Evolutionary conservation across 2,888 invertebrate species (phyloP).

Genomic region (Schizaphis graminum): DNA sequence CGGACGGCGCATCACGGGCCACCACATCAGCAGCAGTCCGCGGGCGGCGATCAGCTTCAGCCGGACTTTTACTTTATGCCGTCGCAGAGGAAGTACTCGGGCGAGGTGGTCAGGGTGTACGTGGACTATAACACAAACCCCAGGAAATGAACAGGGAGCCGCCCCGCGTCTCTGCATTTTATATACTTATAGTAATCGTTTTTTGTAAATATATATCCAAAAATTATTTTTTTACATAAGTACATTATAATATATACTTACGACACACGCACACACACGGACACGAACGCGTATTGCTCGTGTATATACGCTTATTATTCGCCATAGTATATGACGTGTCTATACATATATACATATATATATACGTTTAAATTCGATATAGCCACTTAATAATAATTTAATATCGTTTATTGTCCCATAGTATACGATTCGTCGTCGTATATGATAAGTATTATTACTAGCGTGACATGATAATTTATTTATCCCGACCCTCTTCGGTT

Average conservation of each 20-base stretch:
- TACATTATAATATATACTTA: background rate
- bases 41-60: constrained; percentile 67
- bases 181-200: constrained; percentile 19
- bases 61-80: constrained; percentile 97
- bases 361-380: background rate
- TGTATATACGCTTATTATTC: background rate
- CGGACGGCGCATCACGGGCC: constrained; percentile 67
- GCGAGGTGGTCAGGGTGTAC: constrained; percentile 88
- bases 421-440: background rate
- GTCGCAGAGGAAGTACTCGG: constrained; percentile 92
- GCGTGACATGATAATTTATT: background rate
- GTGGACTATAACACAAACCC: constrained; percentile 84
- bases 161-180: background rate
- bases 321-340: no score
- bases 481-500: background rate
- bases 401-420: background rate
- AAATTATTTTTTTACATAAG: background rate
- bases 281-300: background rate
- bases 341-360: no score
- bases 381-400: background rate
- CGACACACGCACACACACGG: background rate
- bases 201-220: background rate
- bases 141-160: constrained; percentile 71
- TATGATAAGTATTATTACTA: background rate
- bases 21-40: constrained; percentile 71